Evolutionary conservation across 2,113 vertebrate species (phyloP), one percentile per base, ranked within the genome.

Genomic region (Abramis brama): DNA sequence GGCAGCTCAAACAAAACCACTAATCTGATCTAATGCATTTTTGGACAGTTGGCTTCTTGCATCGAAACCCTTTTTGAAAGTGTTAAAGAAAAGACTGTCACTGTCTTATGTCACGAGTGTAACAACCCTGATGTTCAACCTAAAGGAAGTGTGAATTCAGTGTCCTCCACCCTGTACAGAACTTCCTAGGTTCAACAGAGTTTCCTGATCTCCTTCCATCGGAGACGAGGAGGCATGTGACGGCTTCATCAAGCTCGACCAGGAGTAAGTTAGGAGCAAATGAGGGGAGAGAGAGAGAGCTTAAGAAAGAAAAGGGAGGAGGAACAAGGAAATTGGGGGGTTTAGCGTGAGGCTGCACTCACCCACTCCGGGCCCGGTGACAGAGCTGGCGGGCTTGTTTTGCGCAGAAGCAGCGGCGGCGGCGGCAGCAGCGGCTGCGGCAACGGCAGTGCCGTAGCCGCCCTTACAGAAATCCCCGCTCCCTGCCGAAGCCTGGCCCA

Each of bases 401-500:
- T 95, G 95, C 85, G 93, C 95, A 91, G 94, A 95, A 93, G 94
- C 94, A 80, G 94, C 94, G 64, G 95, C 94, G 64, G 95, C 94
- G 88, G 94, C 89, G 17, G 89, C 88, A 71, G 89, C 91, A 23
- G 91, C 91, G 27, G 89, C 91, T 47, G 91, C 91, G 78, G 90
- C 94, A 91, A 95, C 94, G 90, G 94, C 95, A 90, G 92, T 94
- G 93, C 94, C 93, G 92, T 95, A 96, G 93, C 94, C 94, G 90
- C 94, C 95, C 93, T 96, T 96, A 96, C 95, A 96, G 95, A 96
- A 96, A 94, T 96, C 95, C 94, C 95, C 95, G 93, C 94, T 94
- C 94, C 93, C 94, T 92, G 95, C 94, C 91, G 95, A 94, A 94
- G 94, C 94, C 94, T 95, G 94, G 94, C 95, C 93, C 94, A 96